Conservation (phyloP, 1,140 invertebrate species). For the Teleopsis dalmanni region DNA sequence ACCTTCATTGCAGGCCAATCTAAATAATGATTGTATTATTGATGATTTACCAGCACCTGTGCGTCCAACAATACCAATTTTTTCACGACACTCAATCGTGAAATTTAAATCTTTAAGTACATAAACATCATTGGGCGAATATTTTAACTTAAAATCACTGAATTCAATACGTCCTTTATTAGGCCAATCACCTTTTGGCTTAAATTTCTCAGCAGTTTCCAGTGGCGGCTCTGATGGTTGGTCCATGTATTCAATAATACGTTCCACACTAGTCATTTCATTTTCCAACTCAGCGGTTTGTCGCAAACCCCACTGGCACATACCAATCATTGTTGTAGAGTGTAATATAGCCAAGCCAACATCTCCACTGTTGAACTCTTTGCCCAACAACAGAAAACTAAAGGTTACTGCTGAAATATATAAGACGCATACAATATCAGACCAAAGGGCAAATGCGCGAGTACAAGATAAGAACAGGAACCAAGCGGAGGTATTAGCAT, state of each 20-base stretch:
- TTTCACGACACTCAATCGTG: constrained; percentile 61
- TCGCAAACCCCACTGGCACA: constrained; percentile 80
- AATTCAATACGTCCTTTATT: constrained; percentile 60
- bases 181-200: constrained; percentile 65
- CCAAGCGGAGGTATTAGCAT: constrained; percentile 65
- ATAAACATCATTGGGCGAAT: constrained; percentile 43
- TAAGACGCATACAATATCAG: constrained; percentile 61
- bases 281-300: constrained; percentile 79
- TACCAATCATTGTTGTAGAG: constrained; percentile 64
- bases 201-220: constrained; percentile 46
- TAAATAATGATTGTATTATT: constrained; percentile 72
- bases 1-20: constrained; percentile 60
- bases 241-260: constrained; percentile 66
- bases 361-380: constrained; percentile 56
- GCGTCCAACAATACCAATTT: constrained; percentile 77
- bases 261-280: constrained; percentile 77
- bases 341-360: constrained; percentile 77
- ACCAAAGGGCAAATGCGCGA: constrained; percentile 54
- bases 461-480: constrained; percentile 61
- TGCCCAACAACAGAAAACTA: constrained; percentile 47
- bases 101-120: constrained; percentile 62
- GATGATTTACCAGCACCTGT: constrained; percentile 91
- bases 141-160: constrained; percentile 51
- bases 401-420: constrained; percentile 53
- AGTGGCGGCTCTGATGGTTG: constrained; percentile 49